Base-by-base conservation (phyloP, 2,888 invertebrate species). In the Hylaea fasciaria region DNA sequence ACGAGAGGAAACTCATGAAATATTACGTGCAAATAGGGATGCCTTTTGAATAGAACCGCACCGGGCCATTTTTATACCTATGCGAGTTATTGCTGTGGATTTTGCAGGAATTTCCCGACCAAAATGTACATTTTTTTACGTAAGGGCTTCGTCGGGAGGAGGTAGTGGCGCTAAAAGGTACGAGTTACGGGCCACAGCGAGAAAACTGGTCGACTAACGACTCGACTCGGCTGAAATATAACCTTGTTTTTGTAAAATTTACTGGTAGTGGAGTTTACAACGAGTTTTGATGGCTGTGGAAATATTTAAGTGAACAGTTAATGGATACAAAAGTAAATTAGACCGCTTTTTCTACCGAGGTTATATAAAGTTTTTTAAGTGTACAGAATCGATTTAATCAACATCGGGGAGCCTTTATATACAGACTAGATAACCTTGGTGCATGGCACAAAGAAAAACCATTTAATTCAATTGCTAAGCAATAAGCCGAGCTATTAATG, bases 1-100 rank as follows among this genome's bases (percentile, higher is more conserved):
- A 50, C 44, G 14, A 51, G 47, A 51, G 50, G 52, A 57, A 58
- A 62, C 44, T 28, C 55, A 46, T 65, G 65, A 61, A 56, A 63
- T 48, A 66, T 58, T 47, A 66, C 64, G 63, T 62, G 64, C 62
- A 58, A 70, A 70, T 57, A 58, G 49, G 50, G 45, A 45, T 39
- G 47, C 44, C 55, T 52, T 48, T 60, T 54, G 50, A 49, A 58
- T 58, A 51, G 52, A 12, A 35, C 7, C 13, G 28, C 10, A 39
- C 22, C 40, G 35, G 8, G 16, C n/a, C 16, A 43, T 43, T 41
- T 32, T 37, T 43, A 44, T 43, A 55, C 41, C 16, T 41, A 55
- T 40, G 46, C 49, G 45, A 49, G 53, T 45, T 49, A 59, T 40
- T 39, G 47, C 55, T 29, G 39, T 29, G 39, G 44, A 49, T 59